A percentile compares a stretch with the other conserved stretches of the same genome.
Conservation (phyloP, 2,888 invertebrate species). For the Marronus borbonicus region DNA sequence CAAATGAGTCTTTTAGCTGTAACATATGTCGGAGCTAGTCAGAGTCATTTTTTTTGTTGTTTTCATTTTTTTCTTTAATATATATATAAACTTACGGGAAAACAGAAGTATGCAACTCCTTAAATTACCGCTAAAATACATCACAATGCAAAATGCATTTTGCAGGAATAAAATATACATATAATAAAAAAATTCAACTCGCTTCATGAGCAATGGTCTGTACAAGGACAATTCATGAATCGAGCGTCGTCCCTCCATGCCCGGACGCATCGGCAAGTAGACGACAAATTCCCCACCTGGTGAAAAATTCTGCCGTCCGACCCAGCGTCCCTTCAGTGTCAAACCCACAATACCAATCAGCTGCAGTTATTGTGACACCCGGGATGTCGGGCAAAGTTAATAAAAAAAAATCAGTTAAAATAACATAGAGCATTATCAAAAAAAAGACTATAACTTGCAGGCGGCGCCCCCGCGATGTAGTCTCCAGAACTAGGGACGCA, state of each 20-base stretch:
- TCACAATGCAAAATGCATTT: conserved; percentile 84
- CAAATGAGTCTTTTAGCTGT: conserved; percentile 69
- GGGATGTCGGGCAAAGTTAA: conserved; percentile 63
- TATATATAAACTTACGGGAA: conserved; percentile 56
- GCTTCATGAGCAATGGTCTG: conserved; percentile 66
- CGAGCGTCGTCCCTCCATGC: conserved; percentile 66
- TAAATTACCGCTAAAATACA: conserved; percentile 74
- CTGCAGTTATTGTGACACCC: conserved; percentile 65
- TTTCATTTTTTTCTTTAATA: conserved; percentile 55
- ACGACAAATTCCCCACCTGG: conserved; percentile 34
- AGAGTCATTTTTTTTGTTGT: conserved; percentile 54
- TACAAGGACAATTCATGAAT: conserved; percentile 64
- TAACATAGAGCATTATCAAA: conserved; percentile 62
- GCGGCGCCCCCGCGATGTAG: conserved; percentile 66
- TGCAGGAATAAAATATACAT: conserved; percentile 79
- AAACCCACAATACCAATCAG: conserved; percentile 63
- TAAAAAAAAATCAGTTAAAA: conserved; percentile 66
- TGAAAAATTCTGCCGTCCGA: conserved; percentile 48
- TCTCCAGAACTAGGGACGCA: conserved; percentile 68
- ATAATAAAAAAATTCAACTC: conserved; percentile 67
- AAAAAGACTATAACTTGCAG: conserved; percentile 53
- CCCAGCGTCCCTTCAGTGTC: conserved; percentile 63
- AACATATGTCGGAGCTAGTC: conserved; percentile 64
- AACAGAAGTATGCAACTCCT: conserved; percentile 70
- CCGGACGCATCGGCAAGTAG: conserved; percentile 59